Base-by-base conservation (phyloP, 2,888 invertebrate genomes). In the Keiferia lycopersicella region DNA sequence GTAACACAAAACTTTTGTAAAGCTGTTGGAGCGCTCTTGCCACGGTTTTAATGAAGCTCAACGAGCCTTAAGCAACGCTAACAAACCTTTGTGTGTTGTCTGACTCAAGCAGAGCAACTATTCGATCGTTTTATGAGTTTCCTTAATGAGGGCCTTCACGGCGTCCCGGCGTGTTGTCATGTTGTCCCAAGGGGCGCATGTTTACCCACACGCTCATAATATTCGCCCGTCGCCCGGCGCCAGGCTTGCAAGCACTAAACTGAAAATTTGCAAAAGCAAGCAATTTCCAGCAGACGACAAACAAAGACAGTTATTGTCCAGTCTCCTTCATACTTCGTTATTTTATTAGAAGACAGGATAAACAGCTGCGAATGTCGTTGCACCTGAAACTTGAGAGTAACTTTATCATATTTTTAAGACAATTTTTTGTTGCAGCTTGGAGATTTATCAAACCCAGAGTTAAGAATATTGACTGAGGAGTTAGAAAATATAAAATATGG, bases 401-500 rank as follows among this genome's bases (percentile, higher is more conserved):
- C 26, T 53, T 14, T 53, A 53, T 11, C 11, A 53, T 50, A 50
- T 50, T 18, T 11, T 11, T 14, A 34, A 57, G 1, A 12, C 18
- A 57, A 11, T 16, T 16, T 38, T 57, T 57, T 38, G 16, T 57
- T 34, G 38, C 93, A 98, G 98, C 93, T 98, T 71, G 98, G 98
- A 63, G 97, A 98, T 86, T 93, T 96, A 74, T 98, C 98, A 51
- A 98, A 98, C 92, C 95, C 97, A 45, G 98, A 98, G 86, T 92
- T 98, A 70, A 94, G 98, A 80, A 94, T 97, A 90, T 93, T 98
- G 80, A 98, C 98, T 65, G 97, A 98, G 87, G 96, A 98, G 87
- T 92, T 98, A 84, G 96, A 97, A 83, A 96, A 96, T 90, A 98
- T 98, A 77, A 95, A 95, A 84, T 98, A 96, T 80, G 97, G 97